Percentiles rank a stretch among this genome's conserved stretches.
phyloP scores from a whole-genome alignment of 2,797 vertebrate species.

The Notoglanidium macrostoma region DNA sequence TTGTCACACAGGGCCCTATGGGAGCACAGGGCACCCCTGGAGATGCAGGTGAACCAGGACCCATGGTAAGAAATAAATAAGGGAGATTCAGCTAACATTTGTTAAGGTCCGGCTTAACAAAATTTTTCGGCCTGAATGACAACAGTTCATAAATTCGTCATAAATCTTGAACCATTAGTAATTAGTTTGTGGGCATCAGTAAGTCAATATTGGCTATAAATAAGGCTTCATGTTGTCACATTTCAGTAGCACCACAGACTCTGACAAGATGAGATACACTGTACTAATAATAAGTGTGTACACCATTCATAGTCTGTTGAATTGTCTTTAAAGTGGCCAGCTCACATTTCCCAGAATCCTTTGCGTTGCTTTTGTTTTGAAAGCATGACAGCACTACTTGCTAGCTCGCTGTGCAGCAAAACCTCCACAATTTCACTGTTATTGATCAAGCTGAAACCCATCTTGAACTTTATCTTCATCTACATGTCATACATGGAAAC shows the following conservation, averaged over 20 bases:
- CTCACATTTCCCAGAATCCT: too few species aligned
- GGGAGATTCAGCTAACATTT: neutral
- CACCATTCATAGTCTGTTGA: neutral
- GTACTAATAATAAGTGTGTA: neutral
- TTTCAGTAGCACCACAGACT: neutral
- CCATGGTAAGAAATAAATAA: slow-evolving; percentile 63
- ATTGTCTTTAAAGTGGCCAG: neutral
- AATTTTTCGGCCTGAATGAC: neutral
- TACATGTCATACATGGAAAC: too few species aligned
- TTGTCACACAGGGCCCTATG: slow-evolving; percentile 77
- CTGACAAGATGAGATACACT: neutral
- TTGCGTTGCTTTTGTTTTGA: too few species aligned
- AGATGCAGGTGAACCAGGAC: slow-evolving; percentile 81
- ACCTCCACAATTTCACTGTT: too few species aligned
- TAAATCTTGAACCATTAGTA: neutral
- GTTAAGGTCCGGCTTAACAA: neutral
- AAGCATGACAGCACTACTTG: too few species aligned
- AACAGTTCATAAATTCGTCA: neutral
- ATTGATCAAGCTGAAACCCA: too few species aligned
- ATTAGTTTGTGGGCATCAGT: neutral
- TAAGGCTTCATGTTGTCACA: neutral
- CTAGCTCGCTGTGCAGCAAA: too few species aligned
- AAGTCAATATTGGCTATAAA: neutral
- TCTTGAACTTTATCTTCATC: too few species aligned
- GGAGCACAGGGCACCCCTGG: slow-evolving; percentile 88